Base-by-base conservation (phyloP, 2,797 vertebrate genomes). In the Acipenser ruthenus region DNA sequence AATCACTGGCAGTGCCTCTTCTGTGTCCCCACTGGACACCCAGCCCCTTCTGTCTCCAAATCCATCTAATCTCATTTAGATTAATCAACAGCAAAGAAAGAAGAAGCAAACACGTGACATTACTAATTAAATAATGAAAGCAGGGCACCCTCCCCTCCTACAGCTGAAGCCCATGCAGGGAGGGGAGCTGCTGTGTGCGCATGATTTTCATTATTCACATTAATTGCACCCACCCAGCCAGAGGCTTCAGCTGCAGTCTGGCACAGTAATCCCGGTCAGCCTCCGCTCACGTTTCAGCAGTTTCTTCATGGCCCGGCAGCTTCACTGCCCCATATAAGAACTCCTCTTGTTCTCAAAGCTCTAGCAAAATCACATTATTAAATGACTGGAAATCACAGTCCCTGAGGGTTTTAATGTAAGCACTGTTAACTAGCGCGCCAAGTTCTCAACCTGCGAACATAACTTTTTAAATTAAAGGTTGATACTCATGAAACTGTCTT, bases 21-120 rank as follows among this genome's bases (percentile, higher is more conserved):
- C 23, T 11, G 58, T 69, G 56, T 15, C 55, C 55, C 61, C 15
- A 64, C 58, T 52, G 15, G 15, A 37, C 68, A 76, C 70, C 3
- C 8, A 3, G 52, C 15, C 15, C 15, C 15, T 37, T 37, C 23
- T 2, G 2, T 37, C 23, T 9, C 67, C 70, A 84, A 88, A 86
- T 87, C 85, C 83, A 74, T 66, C 50, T 87, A 83, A 88, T 86
- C 83, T 76, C 77, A 81, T 75, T 75, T 71, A 86, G 81, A 86
- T 85, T 83, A 86, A 64, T 48, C 68, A 76, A 79, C 23, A 74
- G 77, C 83, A 76, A 84, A 84, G 23, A 62, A 8, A 62, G 12
- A 5, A 80, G 78, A 84, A 62, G 18, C 7, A 80, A 78, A 84
- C 82, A 68, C 56, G 72, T 13, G 63, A 79, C 80, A 82, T 84